phyloP scores from a whole-genome alignment of 2,888 invertebrate species.

The Daptonema setosum region DNA sequence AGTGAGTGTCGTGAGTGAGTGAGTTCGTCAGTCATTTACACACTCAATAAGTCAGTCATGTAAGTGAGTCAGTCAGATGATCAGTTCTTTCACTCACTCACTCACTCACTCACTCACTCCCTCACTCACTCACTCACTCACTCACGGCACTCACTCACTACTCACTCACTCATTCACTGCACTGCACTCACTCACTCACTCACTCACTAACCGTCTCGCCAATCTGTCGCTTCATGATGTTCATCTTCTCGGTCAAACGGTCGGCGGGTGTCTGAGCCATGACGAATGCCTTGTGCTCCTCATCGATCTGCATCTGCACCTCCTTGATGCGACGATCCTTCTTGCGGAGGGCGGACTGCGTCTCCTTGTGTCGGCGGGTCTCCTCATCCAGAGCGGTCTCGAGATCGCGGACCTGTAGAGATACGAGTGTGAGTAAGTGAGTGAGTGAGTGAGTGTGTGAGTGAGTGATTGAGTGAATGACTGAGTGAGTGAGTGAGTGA shows the following conservation, averaged over 20 bases:
- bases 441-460: no score
- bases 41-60: not conserved
- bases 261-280: conserved; percentile 54
- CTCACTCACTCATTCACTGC: conserved; percentile 12
- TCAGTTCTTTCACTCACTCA: not conserved
- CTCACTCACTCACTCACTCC: conserved; percentile 41
- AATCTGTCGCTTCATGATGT: conserved; percentile 83
- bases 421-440: no score
- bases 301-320: conserved; percentile 73
- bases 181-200: not conserved
- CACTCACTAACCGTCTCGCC: conserved; percentile 52
- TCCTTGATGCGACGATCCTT: conserved; percentile 92
- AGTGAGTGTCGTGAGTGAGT: no score
- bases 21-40: not conserved
- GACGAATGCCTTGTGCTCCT: conserved; percentile 81
- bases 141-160: conserved; percentile 9
- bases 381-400: conserved; percentile 86
- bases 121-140: conserved; percentile 38
- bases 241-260: conserved; percentile 53
- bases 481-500: no score
- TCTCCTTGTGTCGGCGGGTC: conserved; percentile 85
- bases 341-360: conserved; percentile 87
- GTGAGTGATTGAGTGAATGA: no score
- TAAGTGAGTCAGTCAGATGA: not conserved
- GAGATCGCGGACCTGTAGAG: conserved; percentile 55